These are phyloP conservation scores for Dipodomys spectabilis DNA, from an alignment of 2,113 vertebrate species.

Conservation along the genomic window DNA sequence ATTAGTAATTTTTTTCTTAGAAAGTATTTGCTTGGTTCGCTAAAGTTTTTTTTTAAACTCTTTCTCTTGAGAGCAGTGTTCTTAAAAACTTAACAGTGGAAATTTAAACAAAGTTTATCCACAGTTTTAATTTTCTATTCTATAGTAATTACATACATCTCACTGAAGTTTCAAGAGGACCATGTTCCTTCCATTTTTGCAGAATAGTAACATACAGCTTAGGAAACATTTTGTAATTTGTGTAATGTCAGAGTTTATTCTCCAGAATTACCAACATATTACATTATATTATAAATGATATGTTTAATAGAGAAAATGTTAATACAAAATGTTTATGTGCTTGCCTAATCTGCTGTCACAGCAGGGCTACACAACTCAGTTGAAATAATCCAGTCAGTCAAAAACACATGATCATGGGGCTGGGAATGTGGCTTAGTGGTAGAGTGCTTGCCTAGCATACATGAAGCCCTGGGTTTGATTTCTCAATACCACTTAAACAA, in stretches of 20 bases:
- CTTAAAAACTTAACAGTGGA: conserved; percentile 5
- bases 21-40: neutral
- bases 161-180: conserved; percentile 26
- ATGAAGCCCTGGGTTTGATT: neutral
- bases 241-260: neutral
- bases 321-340: neutral
- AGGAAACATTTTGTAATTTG: neutral
- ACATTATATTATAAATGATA: neutral
- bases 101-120: conserved; percentile 25
- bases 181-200: neutral
- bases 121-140: neutral
- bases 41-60: neutral
- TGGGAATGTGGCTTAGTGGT: too few relatives aligned
- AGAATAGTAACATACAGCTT: neutral
- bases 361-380: neutral
- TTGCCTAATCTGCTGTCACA: neutral
- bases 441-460: too few relatives aligned
- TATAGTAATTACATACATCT: neutral
- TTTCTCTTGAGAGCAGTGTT: neutral
- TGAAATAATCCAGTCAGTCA: conserved; percentile 20
- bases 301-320: conserved; percentile 37
- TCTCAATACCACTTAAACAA: too few relatives aligned
- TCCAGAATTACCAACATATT: neutral
- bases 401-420: neutral
- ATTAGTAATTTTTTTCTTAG: too few relatives aligned